Conservation (phyloP, 2,888 invertebrate genomes). For the Euproctis similis region DNA sequence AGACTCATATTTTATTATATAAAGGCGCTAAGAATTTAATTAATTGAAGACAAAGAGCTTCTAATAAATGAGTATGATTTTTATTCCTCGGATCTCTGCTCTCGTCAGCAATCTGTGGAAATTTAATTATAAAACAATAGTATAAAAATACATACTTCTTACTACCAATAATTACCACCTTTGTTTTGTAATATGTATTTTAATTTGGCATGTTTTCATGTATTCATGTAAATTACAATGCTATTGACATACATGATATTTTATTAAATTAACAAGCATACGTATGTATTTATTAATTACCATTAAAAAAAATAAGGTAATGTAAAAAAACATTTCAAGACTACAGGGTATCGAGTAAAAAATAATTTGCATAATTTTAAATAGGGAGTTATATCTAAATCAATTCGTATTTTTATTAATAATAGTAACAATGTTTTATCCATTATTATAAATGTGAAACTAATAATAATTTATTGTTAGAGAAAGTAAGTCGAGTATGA, state of each 20-base stretch:
- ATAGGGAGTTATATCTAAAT: not conserved
- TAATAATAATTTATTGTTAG: slow-evolving; percentile 7
- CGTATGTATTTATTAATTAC: too few species aligned
- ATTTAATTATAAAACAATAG: slow-evolving; percentile 6
- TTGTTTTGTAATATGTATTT: too few species aligned
- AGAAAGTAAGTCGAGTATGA: slow-evolving; percentile 22
- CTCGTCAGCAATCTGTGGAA: slow-evolving; percentile 10
- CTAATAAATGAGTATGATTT: slow-evolving; percentile 14
- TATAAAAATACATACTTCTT: too few species aligned
- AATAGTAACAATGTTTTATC: not conserved
- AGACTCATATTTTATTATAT: slow-evolving; percentile 30
- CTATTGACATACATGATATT: too few species aligned
- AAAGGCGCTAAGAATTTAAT: slow-evolving; percentile 52
- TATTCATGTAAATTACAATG: too few species aligned
- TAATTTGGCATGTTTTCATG: too few species aligned
- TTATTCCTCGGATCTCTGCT: slow-evolving; percentile 18
- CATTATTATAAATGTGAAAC: slow-evolving; percentile 1
- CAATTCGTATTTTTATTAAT: not conserved
- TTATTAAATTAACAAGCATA: too few species aligned
- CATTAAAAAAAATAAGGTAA: not conserved
- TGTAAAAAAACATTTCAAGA: not conserved
- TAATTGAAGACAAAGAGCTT: slow-evolving; percentile 37
- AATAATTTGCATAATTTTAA: too few species aligned
- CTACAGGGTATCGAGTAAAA: too few species aligned
- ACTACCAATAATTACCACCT: too few species aligned